Conservation (phyloP, 2,888 invertebrate genomes). For the Drosophila seclusa region DNA sequence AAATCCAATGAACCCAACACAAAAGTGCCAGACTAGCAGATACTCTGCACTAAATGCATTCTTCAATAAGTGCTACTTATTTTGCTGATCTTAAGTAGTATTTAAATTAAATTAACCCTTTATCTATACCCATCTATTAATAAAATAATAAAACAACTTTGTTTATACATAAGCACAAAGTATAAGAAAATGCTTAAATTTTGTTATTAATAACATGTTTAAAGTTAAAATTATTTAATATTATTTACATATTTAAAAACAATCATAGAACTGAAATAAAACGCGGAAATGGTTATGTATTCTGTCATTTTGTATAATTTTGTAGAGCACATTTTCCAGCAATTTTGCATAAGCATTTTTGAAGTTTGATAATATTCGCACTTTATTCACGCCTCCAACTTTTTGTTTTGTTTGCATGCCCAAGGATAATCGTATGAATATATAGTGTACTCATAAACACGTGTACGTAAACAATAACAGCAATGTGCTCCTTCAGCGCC, state of each 20-base stretch:
- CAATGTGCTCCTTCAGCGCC: constrained; percentile 20
- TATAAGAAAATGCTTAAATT: neutral
- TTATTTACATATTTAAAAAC: neutral
- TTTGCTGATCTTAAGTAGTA: neutral
- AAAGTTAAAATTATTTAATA: neutral
- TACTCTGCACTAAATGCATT: neutral
- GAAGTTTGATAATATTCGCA: constrained; percentile 27
- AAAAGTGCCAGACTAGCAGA: neutral
- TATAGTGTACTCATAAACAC: constrained; percentile 10
- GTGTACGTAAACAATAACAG: constrained; percentile 32
- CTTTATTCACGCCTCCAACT: constrained; percentile 28
- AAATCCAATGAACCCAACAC: constrained; percentile 4
- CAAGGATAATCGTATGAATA: constrained; percentile 14
- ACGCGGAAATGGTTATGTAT: neutral
- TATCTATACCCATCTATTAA: too few relatives aligned
- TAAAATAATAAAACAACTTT: too few relatives aligned
- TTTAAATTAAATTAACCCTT: too few relatives aligned
- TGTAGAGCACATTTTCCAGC: neutral
- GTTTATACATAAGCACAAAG: neutral
- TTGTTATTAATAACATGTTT: neutral
- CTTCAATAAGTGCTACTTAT: neutral
- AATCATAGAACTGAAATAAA: neutral
- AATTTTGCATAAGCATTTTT: neutral
- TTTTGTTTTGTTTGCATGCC: neutral
- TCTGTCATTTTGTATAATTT: neutral